A percentile compares a stretch with the other conserved stretches of the same genome.
Evolutionary conservation across 35 echinoderm and acorn worm species (phyloP).

Genomic region (Lytechinus pictus): DNA sequence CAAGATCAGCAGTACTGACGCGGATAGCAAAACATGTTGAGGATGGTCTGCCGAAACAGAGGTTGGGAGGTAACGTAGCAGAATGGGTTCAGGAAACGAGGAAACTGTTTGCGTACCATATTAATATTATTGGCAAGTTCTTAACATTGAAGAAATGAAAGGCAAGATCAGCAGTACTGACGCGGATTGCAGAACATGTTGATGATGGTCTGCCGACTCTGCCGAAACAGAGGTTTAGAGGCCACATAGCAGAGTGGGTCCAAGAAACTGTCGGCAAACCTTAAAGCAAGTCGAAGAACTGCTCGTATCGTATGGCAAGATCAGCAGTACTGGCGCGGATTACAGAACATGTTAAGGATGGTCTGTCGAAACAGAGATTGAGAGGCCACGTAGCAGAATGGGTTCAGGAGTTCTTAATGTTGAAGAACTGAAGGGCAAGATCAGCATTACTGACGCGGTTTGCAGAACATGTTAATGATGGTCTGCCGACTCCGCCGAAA

Average conservation of each 20-base stretch:
- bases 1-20: neutral
- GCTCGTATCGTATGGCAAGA: too few relatives aligned
- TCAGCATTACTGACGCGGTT: neutral
- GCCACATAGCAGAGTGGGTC: too few relatives aligned
- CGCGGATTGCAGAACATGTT: neutral
- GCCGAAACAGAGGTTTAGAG: neutral
- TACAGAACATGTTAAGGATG: neutral
- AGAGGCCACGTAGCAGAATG: constrained; percentile 26
- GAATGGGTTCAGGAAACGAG: too few relatives aligned
- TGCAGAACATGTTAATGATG: neutral
- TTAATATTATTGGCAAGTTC: too few relatives aligned
- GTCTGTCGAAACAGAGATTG: constrained; percentile 24
- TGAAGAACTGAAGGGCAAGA: neutral
- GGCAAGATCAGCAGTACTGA: neutral
- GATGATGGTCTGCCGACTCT: neutral
- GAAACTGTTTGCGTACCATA: too few relatives aligned
- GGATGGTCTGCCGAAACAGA: neutral
- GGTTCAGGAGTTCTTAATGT: too few relatives aligned
- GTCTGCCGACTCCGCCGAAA: neutral
- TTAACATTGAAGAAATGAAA: too few relatives aligned
- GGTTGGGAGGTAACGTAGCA: neutral
- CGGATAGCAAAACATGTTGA: neutral
- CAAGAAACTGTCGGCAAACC: too few relatives aligned
- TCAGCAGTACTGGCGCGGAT: neutral
- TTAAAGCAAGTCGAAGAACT: too few relatives aligned